phyloP scores from a whole-genome alignment of 2,888 invertebrate species.

The Parapristionchus giblindavisi region DNA sequence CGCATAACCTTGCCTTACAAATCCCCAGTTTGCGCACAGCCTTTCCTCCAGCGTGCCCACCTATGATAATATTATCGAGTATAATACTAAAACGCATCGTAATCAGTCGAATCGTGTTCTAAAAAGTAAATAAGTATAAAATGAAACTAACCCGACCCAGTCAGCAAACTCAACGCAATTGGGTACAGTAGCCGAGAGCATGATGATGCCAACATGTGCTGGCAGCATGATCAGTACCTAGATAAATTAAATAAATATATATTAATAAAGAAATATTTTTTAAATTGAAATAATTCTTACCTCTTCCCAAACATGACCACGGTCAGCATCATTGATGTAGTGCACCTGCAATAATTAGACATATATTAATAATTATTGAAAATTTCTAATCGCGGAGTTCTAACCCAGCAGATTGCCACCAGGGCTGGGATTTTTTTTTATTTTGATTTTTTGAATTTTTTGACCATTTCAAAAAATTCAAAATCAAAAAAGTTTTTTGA shows the following conservation, averaged over 20 bases:
- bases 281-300: constrained; percentile 37
- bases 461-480: too few relatives aligned
- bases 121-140: constrained; percentile 8
- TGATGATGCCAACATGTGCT: constrained; percentile 90
- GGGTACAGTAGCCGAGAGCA: constrained; percentile 97
- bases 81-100: not conserved
- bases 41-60: too few relatives aligned
- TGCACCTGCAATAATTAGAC: constrained; percentile 78
- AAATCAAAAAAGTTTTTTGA: too few relatives aligned
- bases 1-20: too few relatives aligned
- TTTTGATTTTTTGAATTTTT: too few relatives aligned
- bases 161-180: constrained; percentile 92
- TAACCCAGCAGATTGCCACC: not conserved
- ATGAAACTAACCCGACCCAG: constrained; percentile 74
- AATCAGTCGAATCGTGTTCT: constrained; percentile 3
- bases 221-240: constrained; percentile 89
- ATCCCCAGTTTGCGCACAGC: too few relatives aligned
- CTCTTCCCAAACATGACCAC: constrained; percentile 99
- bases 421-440: too few relatives aligned
- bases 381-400: not conserved
- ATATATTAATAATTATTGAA: not conserved
- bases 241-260: not conserved
- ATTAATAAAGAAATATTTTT: not conserved
- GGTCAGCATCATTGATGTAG: constrained; percentile 94
- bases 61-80: too few relatives aligned